Conservation (phyloP, 2,113 vertebrate genomes). For the Theropithecus gelada region DNA sequence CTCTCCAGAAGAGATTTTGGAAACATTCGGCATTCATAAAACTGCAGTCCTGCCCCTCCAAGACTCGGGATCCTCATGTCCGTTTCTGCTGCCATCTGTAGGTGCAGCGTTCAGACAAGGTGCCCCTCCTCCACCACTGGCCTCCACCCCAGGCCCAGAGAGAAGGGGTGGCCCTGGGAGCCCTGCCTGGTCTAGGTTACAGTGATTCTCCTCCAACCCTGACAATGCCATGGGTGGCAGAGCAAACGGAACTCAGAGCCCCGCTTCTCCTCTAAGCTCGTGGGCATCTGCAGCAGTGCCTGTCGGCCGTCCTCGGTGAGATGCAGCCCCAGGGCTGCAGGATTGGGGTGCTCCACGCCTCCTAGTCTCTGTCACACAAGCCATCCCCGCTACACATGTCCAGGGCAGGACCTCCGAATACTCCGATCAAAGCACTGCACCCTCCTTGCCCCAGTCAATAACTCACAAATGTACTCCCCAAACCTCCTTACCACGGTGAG, state of each 20-base stretch:
- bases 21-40: rapidly evolving
- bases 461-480: no score
- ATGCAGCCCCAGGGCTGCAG: rapidly evolving
- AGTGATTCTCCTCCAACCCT: no score
- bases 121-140: not conserved
- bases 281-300: not conserved
- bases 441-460: not conserved
- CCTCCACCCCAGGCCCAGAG: rapidly evolving
- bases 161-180: not conserved
- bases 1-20: no score
- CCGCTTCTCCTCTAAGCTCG: not conserved
- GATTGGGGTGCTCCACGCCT: no score
- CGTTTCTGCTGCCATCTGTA: rapidly evolving
- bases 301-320: not conserved
- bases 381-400: not conserved
- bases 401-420: not conserved
- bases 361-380: not conserved
- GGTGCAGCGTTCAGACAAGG: no score
- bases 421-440: not conserved
- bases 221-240: not conserved
- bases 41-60: not conserved
- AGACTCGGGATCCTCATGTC: rapidly evolving
- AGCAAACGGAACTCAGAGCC: not conserved
- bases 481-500: not conserved
- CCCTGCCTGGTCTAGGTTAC: not conserved